These are phyloP conservation scores for Hypotaenidia okinawae DNA, from an alignment of 2,797 vertebrate species.

Conservation along the genomic window DNA sequence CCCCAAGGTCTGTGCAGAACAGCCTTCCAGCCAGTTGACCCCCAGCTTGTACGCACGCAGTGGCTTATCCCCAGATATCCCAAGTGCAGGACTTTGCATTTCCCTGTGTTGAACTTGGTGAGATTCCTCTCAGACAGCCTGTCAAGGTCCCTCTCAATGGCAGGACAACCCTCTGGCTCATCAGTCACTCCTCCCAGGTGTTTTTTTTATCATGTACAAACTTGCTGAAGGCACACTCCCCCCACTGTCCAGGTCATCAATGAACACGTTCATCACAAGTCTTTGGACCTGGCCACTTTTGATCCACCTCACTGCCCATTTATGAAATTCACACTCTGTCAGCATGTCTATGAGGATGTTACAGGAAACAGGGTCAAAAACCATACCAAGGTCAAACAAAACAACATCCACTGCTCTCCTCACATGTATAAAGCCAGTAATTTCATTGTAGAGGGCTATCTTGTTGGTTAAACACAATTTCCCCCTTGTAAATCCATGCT, in stretches of 20 bases:
- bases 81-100: neutral
- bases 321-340: neutral
- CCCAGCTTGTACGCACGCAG: neutral
- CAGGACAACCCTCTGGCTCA: neutral
- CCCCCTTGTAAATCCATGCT: neutral
- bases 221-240: neutral
- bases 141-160: neutral
- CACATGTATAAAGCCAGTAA: neutral
- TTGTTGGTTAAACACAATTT: neutral
- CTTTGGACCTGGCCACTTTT: neutral
- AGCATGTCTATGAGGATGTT: neutral
- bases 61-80: neutral
- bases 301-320: neutral
- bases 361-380: neutral
- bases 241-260: neutral
- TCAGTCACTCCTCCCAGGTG: neutral
- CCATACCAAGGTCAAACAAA: neutral
- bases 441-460: neutral
- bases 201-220: neutral
- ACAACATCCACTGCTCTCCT: neutral
- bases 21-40: neutral
- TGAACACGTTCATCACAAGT: neutral
- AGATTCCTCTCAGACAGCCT: neutral
- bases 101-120: neutral
- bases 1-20: neutral